These are phyloP conservation scores for Halyomorpha halys DNA, from an alignment of 1,140 invertebrate species.

Conservation along the genomic window DNA sequence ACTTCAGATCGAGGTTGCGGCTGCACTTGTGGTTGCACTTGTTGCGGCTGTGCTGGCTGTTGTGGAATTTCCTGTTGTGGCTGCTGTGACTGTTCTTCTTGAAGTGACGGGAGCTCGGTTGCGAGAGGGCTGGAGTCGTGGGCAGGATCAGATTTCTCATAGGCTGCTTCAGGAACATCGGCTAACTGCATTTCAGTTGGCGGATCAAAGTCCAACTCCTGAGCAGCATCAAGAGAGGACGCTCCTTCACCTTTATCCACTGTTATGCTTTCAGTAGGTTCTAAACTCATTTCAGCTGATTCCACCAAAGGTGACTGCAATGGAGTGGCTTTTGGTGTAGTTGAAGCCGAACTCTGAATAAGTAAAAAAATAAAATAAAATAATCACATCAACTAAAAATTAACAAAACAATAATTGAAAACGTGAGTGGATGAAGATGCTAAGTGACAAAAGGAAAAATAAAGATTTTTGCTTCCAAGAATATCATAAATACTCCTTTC, in stretches of 20 bases:
- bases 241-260: slow-evolving; percentile 20
- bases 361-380: not conserved
- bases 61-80: not conserved
- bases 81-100: not conserved
- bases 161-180: not conserved
- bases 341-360: slow-evolving; percentile 31
- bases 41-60: not conserved
- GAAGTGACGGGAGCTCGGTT: not conserved
- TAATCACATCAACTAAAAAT: not conserved
- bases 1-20: slow-evolving; percentile 33
- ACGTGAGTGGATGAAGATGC: no score
- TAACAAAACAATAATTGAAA: not conserved
- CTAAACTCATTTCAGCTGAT: slow-evolving; percentile 25
- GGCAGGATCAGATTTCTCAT: slow-evolving; percentile 1
- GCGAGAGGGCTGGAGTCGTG: not conserved
- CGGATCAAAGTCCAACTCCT: slow-evolving; percentile 11
- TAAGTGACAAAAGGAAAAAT: no score
- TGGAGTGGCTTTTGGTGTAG: slow-evolving; percentile 37
- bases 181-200: not conserved
- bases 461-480: no score
- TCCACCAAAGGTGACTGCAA: slow-evolving; percentile 45
- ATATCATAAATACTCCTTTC: no score
- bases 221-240: slow-evolving; percentile 9
- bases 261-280: slow-evolving; percentile 29
- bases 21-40: not conserved